Percentiles rank a stretch among this genome's conserved stretches.
Evolutionary conservation across 2,797 vertebrate genomes (phyloP).

Genomic region (Odontamblyopus rebecca): DNA sequence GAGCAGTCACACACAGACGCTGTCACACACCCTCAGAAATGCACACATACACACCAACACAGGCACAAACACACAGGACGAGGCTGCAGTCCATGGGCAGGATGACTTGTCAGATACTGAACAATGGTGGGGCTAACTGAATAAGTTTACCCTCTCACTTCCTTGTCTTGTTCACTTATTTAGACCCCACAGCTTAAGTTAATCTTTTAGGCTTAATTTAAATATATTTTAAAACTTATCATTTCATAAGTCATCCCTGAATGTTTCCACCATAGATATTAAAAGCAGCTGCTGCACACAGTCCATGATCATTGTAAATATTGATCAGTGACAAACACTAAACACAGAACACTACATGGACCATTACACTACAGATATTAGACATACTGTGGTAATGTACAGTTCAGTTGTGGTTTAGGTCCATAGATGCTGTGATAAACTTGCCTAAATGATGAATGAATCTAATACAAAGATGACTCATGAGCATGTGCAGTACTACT

Average conservation of each 20-base stretch:
- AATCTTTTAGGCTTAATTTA: neutral
- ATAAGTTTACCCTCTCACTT: neutral
- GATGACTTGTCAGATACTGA: conserved; percentile 13
- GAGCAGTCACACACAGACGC: conserved; percentile 13
- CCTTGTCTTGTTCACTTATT: neutral
- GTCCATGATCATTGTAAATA: neutral
- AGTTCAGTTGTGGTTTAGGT: neutral
- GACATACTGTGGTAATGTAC: too few species aligned
- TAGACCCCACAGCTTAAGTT: neutral
- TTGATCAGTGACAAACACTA: neutral
- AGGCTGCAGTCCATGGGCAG: conserved; percentile 3
- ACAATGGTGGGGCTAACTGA: conserved; percentile 6
- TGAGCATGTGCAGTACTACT: neutral
- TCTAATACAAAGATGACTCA: neutral
- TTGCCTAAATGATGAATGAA: neutral
- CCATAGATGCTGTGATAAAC: neutral
- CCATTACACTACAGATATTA: too few species aligned
- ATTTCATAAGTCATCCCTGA: too few species aligned
- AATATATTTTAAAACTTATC: too few species aligned
- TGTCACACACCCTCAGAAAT: conserved; percentile 14
- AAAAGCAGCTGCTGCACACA: neutral
- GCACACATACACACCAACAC: conserved; percentile 21
- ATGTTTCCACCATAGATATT: too few species aligned
- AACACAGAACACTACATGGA: too few species aligned
- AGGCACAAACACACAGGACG: conserved; percentile 5